These are phyloP conservation scores for Drosophila sordidapex DNA, from an alignment of 2,888 invertebrate genomes.

Conservation along the genomic window DNA sequence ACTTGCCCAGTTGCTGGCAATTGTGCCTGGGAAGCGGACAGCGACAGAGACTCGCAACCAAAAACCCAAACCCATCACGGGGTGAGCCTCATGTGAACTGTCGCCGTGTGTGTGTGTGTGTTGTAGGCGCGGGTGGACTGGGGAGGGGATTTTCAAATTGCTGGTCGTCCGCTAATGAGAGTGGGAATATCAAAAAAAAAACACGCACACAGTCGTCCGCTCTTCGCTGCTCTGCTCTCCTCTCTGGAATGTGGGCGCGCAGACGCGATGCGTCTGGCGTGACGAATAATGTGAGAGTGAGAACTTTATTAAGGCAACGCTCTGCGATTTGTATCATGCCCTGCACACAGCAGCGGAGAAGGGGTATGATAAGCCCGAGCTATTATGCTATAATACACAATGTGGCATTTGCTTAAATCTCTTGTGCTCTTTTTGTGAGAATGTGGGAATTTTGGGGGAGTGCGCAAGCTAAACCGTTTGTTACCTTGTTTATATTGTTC, in stretches of 20 bases:
- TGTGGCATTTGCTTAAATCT: not conserved
- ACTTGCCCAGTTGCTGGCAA: constrained; percentile 68
- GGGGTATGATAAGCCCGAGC: constrained; percentile 16
- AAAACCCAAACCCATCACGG: not conserved
- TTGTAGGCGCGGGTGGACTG: not conserved
- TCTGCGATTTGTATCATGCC: constrained; percentile 46
- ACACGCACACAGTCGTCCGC: constrained; percentile 12
- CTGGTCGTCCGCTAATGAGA: constrained; percentile 57
- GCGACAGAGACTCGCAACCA: constrained; percentile 2
- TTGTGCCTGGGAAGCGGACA: constrained; percentile 50
- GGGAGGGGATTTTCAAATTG: constrained; percentile 36
- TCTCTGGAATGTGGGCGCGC: constrained; percentile 62
- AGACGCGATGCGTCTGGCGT: constrained; percentile 52
- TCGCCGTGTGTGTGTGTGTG: constrained; percentile 15
- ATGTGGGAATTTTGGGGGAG: not conserved
- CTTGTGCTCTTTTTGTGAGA: not conserved
- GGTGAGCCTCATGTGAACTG: constrained; percentile 52
- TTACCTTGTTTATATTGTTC: not conserved
- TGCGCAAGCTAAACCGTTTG: not conserved
- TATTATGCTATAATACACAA: not conserved
- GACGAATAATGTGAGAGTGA: constrained; percentile 66
- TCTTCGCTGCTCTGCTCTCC: constrained; percentile 3
- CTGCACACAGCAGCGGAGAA: constrained; percentile 6
- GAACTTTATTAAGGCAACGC: constrained; percentile 60
- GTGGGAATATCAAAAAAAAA: constrained; percentile 38